A percentile compares a stretch with the other conserved stretches of the same genome.
phyloP scores from a whole-genome alignment of 2,113 vertebrate species.

The Otis tarda region DNA sequence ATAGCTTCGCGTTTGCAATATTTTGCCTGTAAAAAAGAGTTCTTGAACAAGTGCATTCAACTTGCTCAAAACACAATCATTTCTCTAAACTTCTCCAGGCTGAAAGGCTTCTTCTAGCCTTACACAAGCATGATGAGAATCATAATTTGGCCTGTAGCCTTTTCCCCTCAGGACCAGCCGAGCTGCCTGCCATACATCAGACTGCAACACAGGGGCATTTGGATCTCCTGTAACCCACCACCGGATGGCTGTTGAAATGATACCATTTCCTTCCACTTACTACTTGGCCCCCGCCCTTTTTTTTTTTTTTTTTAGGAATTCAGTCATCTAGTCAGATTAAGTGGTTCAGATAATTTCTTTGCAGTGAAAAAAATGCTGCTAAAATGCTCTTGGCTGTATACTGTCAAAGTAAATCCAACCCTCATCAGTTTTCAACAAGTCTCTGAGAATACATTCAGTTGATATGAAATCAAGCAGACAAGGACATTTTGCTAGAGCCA shows the following conservation, averaged over 20 bases:
- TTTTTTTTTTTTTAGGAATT: neutral
- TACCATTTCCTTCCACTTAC: neutral
- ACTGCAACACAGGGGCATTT: neutral
- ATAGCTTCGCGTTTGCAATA: neutral
- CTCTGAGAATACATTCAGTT: neutral
- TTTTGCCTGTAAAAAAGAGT: neutral
- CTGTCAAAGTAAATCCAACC: neutral
- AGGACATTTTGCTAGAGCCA: neutral
- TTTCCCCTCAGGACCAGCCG: neutral
- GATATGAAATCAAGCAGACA: neutral
- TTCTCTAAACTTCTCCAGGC: neutral
- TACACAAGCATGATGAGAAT: neutral
- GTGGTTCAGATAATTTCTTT: neutral
- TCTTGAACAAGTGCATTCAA: neutral
- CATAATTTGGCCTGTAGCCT: neutral
- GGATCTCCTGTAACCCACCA: neutral
- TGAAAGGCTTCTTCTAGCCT: neutral
- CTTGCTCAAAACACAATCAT: neutral
- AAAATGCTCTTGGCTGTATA: neutral
- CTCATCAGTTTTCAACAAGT: neutral
- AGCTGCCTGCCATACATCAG: neutral
- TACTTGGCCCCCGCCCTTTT: neutral
- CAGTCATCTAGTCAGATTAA: neutral
- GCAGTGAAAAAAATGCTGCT: neutral
- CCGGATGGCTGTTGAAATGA: neutral